These are phyloP conservation scores for Naja naja DNA, from an alignment of 2,113 vertebrate genomes.

Conservation along the genomic window DNA sequence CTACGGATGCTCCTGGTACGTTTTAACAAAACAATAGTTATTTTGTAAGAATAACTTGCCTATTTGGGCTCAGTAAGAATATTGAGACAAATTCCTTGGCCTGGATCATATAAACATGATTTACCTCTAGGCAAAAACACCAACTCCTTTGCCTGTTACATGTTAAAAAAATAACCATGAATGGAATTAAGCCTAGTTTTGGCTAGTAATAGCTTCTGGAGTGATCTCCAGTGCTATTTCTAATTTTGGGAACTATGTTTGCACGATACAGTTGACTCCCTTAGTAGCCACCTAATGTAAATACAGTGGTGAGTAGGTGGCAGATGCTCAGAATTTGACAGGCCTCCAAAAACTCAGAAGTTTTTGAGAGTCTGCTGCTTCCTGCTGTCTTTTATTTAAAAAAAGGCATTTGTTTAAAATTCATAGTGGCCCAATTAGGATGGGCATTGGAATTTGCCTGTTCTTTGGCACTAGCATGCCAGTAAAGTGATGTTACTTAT, in stretches of 20 bases:
- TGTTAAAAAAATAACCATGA: neutral
- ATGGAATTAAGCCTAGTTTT: neutral
- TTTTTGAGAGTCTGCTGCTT: neutral
- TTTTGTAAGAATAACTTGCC: neutral
- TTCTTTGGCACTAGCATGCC: neutral
- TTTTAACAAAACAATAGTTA: neutral
- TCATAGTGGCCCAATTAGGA: neutral
- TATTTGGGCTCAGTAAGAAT: neutral
- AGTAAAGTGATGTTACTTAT: neutral
- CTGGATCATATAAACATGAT: neutral
- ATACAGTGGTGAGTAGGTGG: neutral
- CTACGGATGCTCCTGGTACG: neutral
- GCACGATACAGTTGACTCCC: neutral
- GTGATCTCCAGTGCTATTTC: neutral
- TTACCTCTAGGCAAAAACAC: neutral
- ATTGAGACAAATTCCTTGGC: neutral
- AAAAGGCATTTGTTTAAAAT: neutral
- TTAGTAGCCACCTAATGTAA: neutral
- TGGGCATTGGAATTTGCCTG: neutral
- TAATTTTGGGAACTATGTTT: neutral
- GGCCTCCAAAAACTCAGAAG: neutral
- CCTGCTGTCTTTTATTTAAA: neutral
- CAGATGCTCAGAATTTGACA: neutral
- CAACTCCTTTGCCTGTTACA: too few species aligned
- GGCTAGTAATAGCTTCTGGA: neutral